Evolutionary conservation across 2,113 vertebrate genomes (phyloP), one percentile per base, ranked within the genome.

Genomic region (Notarius quadriscutis): DNA sequence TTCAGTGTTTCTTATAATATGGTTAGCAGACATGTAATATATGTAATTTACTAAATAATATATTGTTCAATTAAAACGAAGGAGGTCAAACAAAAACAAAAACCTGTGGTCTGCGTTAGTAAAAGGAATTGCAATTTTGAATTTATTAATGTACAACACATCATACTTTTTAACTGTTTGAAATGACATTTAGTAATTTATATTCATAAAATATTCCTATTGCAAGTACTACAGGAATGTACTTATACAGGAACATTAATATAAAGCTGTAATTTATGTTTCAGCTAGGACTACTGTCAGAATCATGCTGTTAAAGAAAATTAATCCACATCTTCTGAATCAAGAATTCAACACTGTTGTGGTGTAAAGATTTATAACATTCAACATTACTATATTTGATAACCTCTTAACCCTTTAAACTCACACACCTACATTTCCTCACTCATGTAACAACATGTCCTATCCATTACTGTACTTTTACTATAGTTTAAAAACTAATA

Each of bases 1-100:
- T 84, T 84, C 17, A 50, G 30, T 14, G 22, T 57, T 53, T 69
- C 62, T 79, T 69, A 57, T 83, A 86, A 86, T 58, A 62, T 1
- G n/a, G 58, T 34, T 48, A 80, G 51, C 71, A 67, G 27, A 86
- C 20, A 71, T 12, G 15, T 50, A n/a, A 83, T 53, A 65, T 7
- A 27, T 87, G 10, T 5, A 2, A 25, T 80, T n/a, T 71, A 81
- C 34, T 82, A n/a, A 82, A 53, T 15, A 81, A 63, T 62, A 60
- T 51, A 1, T 81, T 10, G 48, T 48, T 58, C n/a, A 78, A 34
- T 65, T 60, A 60, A 74, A 25, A n/a, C 27, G 18, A 83, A 74
- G 10, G 4, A 80, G 34, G 60, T 53, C 18, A 15, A 84, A 79
- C 65, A 27, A 57, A 9, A 69, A 72, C 18, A 88, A 67, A 86